A percentile compares a stretch with the other conserved stretches of the same genome.
These are phyloP conservation scores for Opisthograptis luteolata DNA, from an alignment of 2,888 invertebrate species.

Conservation along the genomic window DNA sequence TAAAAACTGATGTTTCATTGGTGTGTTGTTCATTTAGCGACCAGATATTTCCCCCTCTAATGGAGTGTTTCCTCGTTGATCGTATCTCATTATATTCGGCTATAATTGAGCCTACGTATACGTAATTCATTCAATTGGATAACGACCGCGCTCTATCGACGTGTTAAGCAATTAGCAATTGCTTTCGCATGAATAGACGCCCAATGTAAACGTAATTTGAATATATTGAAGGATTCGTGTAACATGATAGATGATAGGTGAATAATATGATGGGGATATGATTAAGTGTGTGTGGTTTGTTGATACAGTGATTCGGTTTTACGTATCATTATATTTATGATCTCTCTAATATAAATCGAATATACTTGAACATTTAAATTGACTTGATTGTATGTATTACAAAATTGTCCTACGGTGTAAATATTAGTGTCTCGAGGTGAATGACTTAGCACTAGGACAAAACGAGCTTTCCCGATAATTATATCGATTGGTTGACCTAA, in stretches of 20 bases:
- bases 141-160: conserved; percentile 16
- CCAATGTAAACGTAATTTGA: conserved; percentile 10
- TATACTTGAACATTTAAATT: no score
- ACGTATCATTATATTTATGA: no score
- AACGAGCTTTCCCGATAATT: no score
- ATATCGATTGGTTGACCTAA: no score
- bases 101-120: conserved; percentile 29
- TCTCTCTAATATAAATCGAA: no score
- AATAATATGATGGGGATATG: no score
- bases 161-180: conserved; percentile 28
- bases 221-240: conserved; percentile 16
- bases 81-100: conserved; percentile 23
- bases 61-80: conserved; percentile 6
- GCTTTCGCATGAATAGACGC: conserved; percentile 13
- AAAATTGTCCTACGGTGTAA: no score
- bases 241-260: not conserved
- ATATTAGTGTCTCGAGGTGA: no score
- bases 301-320: no score
- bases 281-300: no score
- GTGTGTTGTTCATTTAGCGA: not conserved
- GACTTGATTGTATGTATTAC: no score
- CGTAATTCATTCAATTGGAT: conserved; percentile 39
- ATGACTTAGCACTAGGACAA: no score
- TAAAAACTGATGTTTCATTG: not conserved
- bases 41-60: conserved; percentile 2